Conservation (phyloP, 2,888 invertebrate species). For the Prosapia bicincta region DNA sequence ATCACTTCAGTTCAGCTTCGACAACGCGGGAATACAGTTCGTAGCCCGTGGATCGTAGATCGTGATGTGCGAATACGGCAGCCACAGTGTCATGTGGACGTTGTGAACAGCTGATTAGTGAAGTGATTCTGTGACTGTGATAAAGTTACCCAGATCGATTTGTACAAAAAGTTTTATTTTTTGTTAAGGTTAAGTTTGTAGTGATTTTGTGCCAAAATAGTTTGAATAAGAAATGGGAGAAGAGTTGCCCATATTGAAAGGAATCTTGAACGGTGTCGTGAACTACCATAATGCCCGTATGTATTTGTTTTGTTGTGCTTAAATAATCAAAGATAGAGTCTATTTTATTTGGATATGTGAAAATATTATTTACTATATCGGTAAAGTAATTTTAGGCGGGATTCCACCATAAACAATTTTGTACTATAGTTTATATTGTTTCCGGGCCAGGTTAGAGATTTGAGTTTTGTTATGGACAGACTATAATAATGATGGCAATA, state of each 20-base stretch:
- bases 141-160: neutral
- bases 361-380: too few relatives aligned
- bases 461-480: too few relatives aligned
- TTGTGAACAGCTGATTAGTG: conserved; percentile 4
- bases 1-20: conserved; percentile 21
- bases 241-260: conserved; percentile 87
- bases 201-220: conserved; percentile 21
- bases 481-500: too few relatives aligned
- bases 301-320: too few relatives aligned
- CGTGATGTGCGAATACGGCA: conserved; percentile 9
- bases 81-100: conserved; percentile 23
- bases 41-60: conserved; percentile 13
- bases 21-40: conserved; percentile 16
- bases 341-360: too few relatives aligned
- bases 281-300: conserved; percentile 92
- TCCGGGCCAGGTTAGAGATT: too few relatives aligned
- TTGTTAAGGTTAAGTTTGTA: neutral
- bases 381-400: too few relatives aligned
- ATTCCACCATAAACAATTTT: too few relatives aligned
- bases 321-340: too few relatives aligned
- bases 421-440: too few relatives aligned
- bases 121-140: neutral
- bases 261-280: conserved; percentile 86
- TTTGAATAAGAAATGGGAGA: conserved; percentile 65
- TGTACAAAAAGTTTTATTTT: neutral